Evolutionary conservation across 2,888 invertebrate species (phyloP), one percentile per base, ranked within the genome.

Genomic region (Cephonodes hylas): DNA sequence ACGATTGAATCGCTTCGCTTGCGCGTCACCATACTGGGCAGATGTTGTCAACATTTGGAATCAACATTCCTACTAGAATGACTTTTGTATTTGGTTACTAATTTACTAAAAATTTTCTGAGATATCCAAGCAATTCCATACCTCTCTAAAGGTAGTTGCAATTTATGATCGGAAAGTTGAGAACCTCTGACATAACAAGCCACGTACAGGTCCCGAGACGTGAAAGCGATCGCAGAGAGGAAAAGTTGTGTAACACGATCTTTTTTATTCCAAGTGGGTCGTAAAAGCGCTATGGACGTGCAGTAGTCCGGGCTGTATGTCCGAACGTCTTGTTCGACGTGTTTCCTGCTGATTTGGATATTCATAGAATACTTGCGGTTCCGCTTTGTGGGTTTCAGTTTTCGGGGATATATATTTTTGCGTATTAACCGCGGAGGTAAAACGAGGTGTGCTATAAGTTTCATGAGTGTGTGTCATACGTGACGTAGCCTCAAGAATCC

Each of bases 1-100:
- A 53, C 72, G 74, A 79, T 76, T 75, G 76, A 76, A 78, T 77
- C 67, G 64, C 65, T 68, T 61, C 60, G 42, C 63, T 63, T 61
- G 69, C 75, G 69, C 72, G 70, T 72, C 53, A 42, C 64, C 38
- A 46, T 27, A 63, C 23, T 18, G 27, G 18, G 1, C 31, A 31
- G 53, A 53, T 31, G 27, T 53, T 10, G 27, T 18, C 27, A 53
- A 27, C 15, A 53, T 27, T 31, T 27, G 2, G 13, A n/a, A 2
- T 38, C n/a, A 10, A 38, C 10, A 38, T 3, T n/a, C 3, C 0
- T 4, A 38, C 3, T 4, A n/a, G 0, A 2, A 38, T 3, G 4
- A 13, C n/a, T 38, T 38, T 38, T 3, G 38, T 3, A 4, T 0
- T 38, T n/a, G 10, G 0, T 38, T 38, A n/a, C 10, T n/a, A 4